Base-by-base conservation (phyloP, 2,888 invertebrate genomes). In the Willowsia nigromaculata region DNA sequence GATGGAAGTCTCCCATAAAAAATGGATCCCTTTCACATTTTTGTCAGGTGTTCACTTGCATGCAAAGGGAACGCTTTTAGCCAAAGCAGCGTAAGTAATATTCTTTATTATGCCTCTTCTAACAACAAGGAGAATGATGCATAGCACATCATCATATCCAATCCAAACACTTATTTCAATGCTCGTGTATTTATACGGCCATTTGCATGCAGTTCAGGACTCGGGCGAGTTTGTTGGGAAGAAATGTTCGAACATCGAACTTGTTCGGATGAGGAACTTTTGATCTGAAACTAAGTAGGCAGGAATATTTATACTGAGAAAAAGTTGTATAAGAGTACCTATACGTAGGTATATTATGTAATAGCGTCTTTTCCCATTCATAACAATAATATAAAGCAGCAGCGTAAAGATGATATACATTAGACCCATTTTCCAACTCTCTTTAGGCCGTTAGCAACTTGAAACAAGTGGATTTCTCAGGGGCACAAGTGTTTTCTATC, bases 401-500 rank as follows among this genome's bases (percentile, higher is more conserved):
- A n/a, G n/a, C 9, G 9, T 37, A n/a, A 65, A n/a, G 33, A 53
- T 33, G 50, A 5, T 74, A 40, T 7, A 22, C 40, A 27, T 11
- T 43, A 47, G 37, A 59, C 25, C 33, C 37, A 80, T 37, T 59
- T 80, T 4, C 18, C 15, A 33, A 7, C 5, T 40, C 33, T 68
- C 37, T 74, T 74, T 81, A 81, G n/a, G 74, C 84, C 40, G 71
- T 59, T 53, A 80, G 86, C 80, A 83, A 88, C 84, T 53, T 37
- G 62, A 59, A 84, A 84, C 84, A 88, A 88, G 88, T 83, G 88
- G 68, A 84, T 65, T 88, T 88, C 88, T 88, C 84, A 68, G 84
- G 88, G 88, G 84, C 88, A 88, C 88, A 88, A 83, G 88, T 88
- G 88, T 82, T 88, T 88, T 83, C 62, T 59, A 78, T 85, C 78